Evolutionary conservation across 2,797 vertebrate genomes (phyloP).

Genomic region (Oreonectes daqikongensis): DNA sequence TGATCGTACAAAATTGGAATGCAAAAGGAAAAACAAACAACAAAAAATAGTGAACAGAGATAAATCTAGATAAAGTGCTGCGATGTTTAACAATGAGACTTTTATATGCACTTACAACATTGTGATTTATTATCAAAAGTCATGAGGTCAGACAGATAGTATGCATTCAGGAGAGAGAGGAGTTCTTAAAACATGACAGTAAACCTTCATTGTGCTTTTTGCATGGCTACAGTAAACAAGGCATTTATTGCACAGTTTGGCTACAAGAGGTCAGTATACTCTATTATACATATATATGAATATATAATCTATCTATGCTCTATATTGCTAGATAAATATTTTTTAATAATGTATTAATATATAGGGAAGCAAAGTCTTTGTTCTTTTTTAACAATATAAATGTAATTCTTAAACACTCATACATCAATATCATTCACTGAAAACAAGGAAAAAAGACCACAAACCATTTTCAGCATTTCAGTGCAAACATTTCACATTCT

Average conservation of each 20-base stretch:
- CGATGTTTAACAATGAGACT: slow-evolving; percentile 51
- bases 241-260: slow-evolving; percentile 49
- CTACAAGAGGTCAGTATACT: slow-evolving; percentile 50
- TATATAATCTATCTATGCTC: slow-evolving; percentile 23
- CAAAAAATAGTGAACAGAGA: slow-evolving; percentile 66
- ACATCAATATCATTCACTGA: slow-evolving; percentile 10
- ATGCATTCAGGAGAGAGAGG: no score
- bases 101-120: no score
- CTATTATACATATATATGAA: slow-evolving; percentile 51
- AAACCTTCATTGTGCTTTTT: slow-evolving; percentile 29
- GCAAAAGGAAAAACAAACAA: slow-evolving; percentile 56
- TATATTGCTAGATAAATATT: slow-evolving; percentile 31
- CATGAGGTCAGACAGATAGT: slow-evolving; percentile 36
- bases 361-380: slow-evolving; percentile 14
- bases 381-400: slow-evolving; percentile 8
- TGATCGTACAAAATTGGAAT: slow-evolving; percentile 68
- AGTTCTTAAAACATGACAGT: slow-evolving; percentile 1
- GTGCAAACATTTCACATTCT: slow-evolving; percentile 23
- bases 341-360: slow-evolving; percentile 11
- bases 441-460: neutral
- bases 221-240: slow-evolving; percentile 42
- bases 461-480: slow-evolving; percentile 16
- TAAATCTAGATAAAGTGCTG: slow-evolving; percentile 48
- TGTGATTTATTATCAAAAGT: slow-evolving; percentile 63
- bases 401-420: neutral